Evolutionary conservation across 2,113 vertebrate genomes (phyloP).

Genomic region (Abramis brama): DNA sequence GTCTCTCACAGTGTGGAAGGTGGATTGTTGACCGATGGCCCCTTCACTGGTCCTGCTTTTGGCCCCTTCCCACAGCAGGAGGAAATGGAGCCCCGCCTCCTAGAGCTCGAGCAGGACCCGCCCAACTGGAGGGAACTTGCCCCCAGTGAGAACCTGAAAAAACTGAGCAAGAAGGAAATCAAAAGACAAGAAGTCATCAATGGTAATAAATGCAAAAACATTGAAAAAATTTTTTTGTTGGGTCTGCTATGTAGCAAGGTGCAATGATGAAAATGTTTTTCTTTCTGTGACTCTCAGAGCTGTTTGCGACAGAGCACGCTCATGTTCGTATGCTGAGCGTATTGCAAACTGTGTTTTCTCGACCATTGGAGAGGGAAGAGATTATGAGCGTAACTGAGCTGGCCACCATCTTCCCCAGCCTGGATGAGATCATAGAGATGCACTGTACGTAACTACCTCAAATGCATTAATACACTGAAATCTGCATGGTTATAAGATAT

Average conservation of each 20-base stretch:
- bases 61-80: constrained; percentile 74
- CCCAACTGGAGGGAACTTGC: constrained; percentile 86
- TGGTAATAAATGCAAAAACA: constrained; percentile 68
- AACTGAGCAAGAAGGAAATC: constrained; percentile 84
- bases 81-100: constrained; percentile 81
- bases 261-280: not conserved
- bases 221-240: not conserved
- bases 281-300: constrained; percentile 70
- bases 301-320: constrained; percentile 87
- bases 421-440: constrained; percentile 88
- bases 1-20: constrained; percentile 74
- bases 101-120: constrained; percentile 85
- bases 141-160: constrained; percentile 70
- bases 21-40: constrained; percentile 56
- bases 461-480: not conserved
- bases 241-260: not conserved
- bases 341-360: constrained; percentile 85
- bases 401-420: constrained; percentile 83
- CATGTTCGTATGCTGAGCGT: constrained; percentile 89
- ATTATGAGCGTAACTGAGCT: constrained; percentile 76
- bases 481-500: not conserved
- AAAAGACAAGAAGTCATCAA: constrained; percentile 93
- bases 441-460: constrained; percentile 79
- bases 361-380: constrained; percentile 76
- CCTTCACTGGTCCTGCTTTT: constrained; percentile 61